phyloP scores from a whole-genome alignment of 2,113 vertebrate species.

The Serinus canaria region DNA sequence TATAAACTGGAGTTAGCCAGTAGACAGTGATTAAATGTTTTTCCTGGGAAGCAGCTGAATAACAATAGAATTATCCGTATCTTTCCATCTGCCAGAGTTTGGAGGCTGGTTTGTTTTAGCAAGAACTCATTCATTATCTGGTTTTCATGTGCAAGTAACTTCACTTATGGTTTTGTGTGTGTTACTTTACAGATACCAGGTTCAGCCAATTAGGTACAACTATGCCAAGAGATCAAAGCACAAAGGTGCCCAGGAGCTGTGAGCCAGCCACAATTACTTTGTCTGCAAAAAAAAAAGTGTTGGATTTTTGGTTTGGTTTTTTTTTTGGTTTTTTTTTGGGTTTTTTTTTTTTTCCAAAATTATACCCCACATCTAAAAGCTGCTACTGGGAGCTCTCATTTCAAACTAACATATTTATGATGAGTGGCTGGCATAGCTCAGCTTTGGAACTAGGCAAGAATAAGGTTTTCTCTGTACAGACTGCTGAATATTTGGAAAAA shows the following conservation, averaged over 20 bases:
- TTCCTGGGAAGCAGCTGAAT: neutral
- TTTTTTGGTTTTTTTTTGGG: neutral
- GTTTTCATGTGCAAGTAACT: neutral
- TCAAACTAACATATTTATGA: neutral
- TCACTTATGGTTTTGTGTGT: neutral
- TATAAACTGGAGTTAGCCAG: neutral
- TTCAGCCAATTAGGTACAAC: neutral
- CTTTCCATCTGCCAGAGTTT: neutral
- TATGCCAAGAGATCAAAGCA: neutral
- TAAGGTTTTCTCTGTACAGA: neutral
- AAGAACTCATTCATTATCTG: neutral
- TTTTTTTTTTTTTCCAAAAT: neutral
- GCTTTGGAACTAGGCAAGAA: neutral
- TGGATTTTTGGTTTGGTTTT: too few relatives aligned
- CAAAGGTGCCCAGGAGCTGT: neutral
- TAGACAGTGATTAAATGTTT: neutral
- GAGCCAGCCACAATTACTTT: neutral
- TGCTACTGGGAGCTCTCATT: neutral
- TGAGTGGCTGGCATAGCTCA: neutral
- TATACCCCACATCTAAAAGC: neutral
- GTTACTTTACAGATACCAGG: neutral
- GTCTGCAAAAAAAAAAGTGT: neutral
- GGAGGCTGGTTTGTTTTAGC: neutral
- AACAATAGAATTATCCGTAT: neutral
- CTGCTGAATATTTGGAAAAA: neutral